phyloP scores from a whole-genome alignment of 2,888 invertebrate genomes.

The Tenthredo mesomela region DNA sequence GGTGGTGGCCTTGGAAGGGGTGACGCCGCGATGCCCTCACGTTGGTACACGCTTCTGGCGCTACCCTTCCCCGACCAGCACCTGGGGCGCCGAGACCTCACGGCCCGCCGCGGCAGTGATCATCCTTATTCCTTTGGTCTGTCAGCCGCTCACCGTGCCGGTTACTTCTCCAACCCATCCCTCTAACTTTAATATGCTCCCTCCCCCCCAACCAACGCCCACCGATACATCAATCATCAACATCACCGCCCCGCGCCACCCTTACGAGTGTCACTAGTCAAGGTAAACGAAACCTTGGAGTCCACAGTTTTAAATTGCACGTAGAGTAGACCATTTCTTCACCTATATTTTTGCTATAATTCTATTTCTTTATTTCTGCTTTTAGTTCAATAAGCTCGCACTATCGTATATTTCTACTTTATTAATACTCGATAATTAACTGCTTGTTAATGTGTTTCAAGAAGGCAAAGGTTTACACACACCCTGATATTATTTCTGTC shows the following conservation, averaged over 20 bases:
- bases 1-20: constrained; percentile 76
- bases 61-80: constrained; percentile 96
- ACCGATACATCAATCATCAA: constrained; percentile 71
- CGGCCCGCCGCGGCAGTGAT: constrained; percentile 79
- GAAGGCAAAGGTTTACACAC: not conserved
- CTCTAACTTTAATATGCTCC: constrained; percentile 62
- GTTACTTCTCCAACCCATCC: constrained; percentile 92
- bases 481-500: not conserved
- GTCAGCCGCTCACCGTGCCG: constrained; percentile 86
- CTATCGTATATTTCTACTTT: constrained; percentile 3
- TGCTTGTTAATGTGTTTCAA: constrained; percentile 12
- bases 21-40: constrained; percentile 85
- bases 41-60: constrained; percentile 94
- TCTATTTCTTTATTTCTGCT: constrained; percentile 2
- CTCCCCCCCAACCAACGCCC: constrained; percentile 68
- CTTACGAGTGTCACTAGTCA: constrained; percentile 71
- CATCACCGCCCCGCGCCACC: constrained; percentile 68
- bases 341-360: not conserved
- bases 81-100: constrained; percentile 90
- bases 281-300: constrained; percentile 66
- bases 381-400: not conserved
- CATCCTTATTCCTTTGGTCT: constrained; percentile 87
- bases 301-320: constrained; percentile 48
- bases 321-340: constrained; percentile 30
- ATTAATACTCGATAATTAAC: constrained; percentile 17